Evolutionary conservation across 1,140 invertebrate genomes (phyloP), one percentile per base, ranked within the genome.

Genomic region (Hestina assimilis): DNA sequence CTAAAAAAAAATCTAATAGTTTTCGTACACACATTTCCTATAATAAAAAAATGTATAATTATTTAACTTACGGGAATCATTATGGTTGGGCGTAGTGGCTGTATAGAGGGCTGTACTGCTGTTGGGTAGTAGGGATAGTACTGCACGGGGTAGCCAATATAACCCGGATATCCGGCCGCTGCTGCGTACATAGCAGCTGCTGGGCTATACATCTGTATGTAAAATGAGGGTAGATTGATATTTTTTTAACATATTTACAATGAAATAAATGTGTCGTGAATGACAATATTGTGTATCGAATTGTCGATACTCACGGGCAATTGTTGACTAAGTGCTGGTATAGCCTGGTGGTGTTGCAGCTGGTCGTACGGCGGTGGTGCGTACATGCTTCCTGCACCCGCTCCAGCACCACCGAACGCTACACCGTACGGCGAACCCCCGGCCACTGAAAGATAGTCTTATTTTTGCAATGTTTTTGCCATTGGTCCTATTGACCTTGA

Each of bases 71-170:
- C 93, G 71, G 93, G 93, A 76, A 94, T 93, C 92, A 95, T 93
- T 62, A 95, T 93, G 29, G 93, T 94, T 61, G 93, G 93, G 68
- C 93, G 90, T 50, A 94, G 89, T 6, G 92, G 93, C 68, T 94
- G 93, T 84, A 94, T 93, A 54, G 65, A 92, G 89, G 77, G 92
- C 90, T 79, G 83, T 54, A 83, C 75, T 15, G 93, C 83, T 6
- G 92, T 90, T 20, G 93, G 92, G 89, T 94, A 94, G 87, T 94
- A 94, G 12, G 93, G 93, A 61, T 93, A 92, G 80, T 94, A 94
- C 50, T 93, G 92, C 68, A 91, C 89, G 31, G 93, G 93, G 90
- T 94, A 94, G 48, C 93, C 92, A 71, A 93, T 90, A 75, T 94
- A 94, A 33, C 92, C 92, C 6, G 93, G 93, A 83, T 94, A 94